Percentiles rank a stretch among this genome's conserved stretches.
phyloP scores from a whole-genome alignment of 2,113 vertebrate species.

The Eclectus roratus region DNA sequence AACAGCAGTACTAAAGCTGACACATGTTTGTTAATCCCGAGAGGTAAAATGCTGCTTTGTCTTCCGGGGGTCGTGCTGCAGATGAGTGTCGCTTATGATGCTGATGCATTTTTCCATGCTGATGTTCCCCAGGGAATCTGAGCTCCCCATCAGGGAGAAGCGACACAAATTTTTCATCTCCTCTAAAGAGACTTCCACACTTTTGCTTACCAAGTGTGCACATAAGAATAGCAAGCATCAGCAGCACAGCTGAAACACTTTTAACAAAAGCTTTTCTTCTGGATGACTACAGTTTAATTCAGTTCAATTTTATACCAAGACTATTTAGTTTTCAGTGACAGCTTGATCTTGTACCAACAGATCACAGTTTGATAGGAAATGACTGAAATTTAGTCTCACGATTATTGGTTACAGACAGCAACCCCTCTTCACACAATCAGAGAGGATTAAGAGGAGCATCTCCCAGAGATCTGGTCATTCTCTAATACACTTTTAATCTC shows the following conservation, averaged over 20 bases:
- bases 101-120: constrained; percentile 43
- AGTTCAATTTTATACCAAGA: not conserved
- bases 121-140: not conserved
- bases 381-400: not conserved
- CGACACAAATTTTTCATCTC: not conserved
- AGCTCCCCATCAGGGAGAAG: not conserved
- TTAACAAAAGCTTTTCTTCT: not conserved
- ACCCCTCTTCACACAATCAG: not conserved
- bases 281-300: not conserved
- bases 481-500: not conserved
- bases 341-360: not conserved
- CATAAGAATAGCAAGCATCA: not conserved
- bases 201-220: not conserved
- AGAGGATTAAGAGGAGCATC: not conserved
- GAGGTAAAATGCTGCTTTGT: constrained; percentile 61
- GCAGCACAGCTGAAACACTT: not conserved
- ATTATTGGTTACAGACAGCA: not conserved
- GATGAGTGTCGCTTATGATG: constrained; percentile 4
- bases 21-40: constrained; percentile 49
- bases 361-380: not conserved
- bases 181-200: not conserved
- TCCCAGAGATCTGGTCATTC: not conserved
- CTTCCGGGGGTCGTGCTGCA: not conserved
- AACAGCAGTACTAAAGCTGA: constrained; percentile 44
- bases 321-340: not conserved